Base-by-base conservation (phyloP, 2,888 invertebrate species). In the Aspidapion aeneum region DNA sequence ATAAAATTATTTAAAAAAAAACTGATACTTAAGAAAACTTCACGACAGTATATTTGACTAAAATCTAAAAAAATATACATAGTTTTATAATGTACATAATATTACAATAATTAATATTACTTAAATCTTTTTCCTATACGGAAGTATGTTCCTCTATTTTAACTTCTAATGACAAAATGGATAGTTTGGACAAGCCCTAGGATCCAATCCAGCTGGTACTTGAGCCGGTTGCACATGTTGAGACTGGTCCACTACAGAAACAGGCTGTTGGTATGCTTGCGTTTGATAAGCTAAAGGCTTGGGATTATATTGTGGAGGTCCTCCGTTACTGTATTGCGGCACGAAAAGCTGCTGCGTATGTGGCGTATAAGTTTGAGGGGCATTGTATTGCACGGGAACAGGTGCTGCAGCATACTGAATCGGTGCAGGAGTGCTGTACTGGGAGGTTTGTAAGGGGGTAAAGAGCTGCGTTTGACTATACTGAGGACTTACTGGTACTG, bases 161-260 rank as follows among this genome's bases (percentile, higher is more conserved):
- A n/a, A n/a, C n/a, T 17, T 60, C 74, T 76, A 78, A 70, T 77
- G 76, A 67, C 80, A 80, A 78, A 78, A 80, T 51, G 79, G 80
- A 66, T 80, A 80, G 73, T 80, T 79, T 66, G 80, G 80, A 67
- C 80, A 80, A 18, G 78, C 69, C 57, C 72, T 72, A n/a, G 79
- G 74, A 65, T 77, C 76, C 18, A 80, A 79, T 63, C 79, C 80
- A 66, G 80, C 80, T n/a, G 80, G 80, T 58, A 79, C 71, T 69
- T 73, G 75, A 63, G 73, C 75, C n/a, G 72, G 50, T 55, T 57
- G 60, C 52, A 52, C 52, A 5, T 17, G 18, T 52, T 52, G 52
- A 52, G 5, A 9, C 7, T 17, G 3, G 19, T 52, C 52, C 7
- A 52, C 17, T 18, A 52, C 5, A n/a, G 5, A 9, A 52, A 52